Percentiles rank a stretch among this genome's conserved stretches.
Conservation (phyloP, 2,888 invertebrate species). For the Penaeus monodon region DNA sequence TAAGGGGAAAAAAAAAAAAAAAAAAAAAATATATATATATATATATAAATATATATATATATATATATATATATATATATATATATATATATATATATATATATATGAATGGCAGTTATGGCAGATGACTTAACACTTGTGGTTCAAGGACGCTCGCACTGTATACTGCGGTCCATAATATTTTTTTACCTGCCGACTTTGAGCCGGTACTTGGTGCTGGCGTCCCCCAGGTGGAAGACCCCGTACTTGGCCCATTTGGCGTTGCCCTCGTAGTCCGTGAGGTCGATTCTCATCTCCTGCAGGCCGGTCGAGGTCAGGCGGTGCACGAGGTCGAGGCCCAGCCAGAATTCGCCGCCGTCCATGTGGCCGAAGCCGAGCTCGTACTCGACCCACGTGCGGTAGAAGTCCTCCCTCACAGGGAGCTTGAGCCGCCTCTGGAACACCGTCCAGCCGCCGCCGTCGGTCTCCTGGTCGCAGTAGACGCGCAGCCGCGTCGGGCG, state of each 20-base stretch:
- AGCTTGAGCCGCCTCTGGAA: slow-evolving; percentile 26
- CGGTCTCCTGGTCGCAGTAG: slow-evolving; percentile 24
- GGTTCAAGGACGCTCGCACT: background rate
- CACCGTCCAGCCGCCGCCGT: slow-evolving; percentile 40
- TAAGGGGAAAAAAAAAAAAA: too few species aligned
- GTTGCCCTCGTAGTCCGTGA: slow-evolving; percentile 3
- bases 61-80: too few species aligned
- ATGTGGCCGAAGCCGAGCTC: slow-evolving; percentile 18
- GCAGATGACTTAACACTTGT: background rate
- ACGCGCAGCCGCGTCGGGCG: slow-evolving; percentile 7
- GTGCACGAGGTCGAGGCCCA: slow-evolving; percentile 25
- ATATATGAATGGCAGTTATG: too few species aligned
- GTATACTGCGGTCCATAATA: background rate
- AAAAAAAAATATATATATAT: too few species aligned
- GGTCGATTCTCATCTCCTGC: slow-evolving; percentile 19
- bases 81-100: too few species aligned
- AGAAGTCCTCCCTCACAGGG: slow-evolving; percentile 8
- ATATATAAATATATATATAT: too few species aligned
- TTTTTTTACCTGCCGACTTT: background rate
- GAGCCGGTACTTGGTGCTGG: background rate
- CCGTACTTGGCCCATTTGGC: slow-evolving; percentile 25
- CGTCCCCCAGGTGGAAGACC: background rate
- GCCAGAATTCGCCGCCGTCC: slow-evolving; percentile 27
- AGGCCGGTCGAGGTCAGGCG: slow-evolving; percentile 5
- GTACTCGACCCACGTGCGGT: slow-evolving; percentile 21